These are phyloP conservation scores for Hybos culiciformis DNA, from an alignment of 2,888 invertebrate genomes.

Conservation along the genomic window DNA sequence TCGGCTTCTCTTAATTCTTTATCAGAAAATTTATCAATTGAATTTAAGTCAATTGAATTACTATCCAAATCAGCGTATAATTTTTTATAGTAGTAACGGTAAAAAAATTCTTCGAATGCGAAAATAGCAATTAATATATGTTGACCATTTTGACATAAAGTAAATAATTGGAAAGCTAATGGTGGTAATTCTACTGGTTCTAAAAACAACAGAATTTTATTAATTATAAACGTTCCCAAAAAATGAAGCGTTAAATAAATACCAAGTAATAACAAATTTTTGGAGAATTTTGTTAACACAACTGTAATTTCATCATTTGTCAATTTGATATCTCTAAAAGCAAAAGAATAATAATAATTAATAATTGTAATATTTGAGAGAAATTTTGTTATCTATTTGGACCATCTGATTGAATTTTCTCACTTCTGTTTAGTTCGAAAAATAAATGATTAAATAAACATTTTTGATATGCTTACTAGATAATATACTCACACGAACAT, in stretches of 20 bases:
- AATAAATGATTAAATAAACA: slow-evolving; percentile 3
- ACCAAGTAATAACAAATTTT: no score
- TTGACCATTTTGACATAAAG: slow-evolving; percentile 36
- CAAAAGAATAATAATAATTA: neutral
- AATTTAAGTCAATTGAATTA: slow-evolving; percentile 31
- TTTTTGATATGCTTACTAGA: neutral
- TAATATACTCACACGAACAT: slow-evolving; percentile 43
- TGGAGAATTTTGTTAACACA: slow-evolving; percentile 42
- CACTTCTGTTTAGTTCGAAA: slow-evolving; percentile 4
- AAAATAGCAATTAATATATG: slow-evolving; percentile 36
- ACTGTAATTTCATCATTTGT: slow-evolving; percentile 39
- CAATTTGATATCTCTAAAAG: slow-evolving; percentile 39
- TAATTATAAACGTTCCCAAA: no score
- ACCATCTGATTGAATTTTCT: neutral
- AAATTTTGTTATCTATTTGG: neutral
- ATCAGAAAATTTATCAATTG: slow-evolving; percentile 33
- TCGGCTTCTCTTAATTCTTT: slow-evolving; percentile 44
- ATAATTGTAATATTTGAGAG: neutral
- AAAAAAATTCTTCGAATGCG: slow-evolving; percentile 39
- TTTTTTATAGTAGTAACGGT: slow-evolving; percentile 33
- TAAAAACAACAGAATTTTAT: slow-evolving; percentile 37
- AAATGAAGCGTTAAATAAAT: no score
- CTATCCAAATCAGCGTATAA: slow-evolving; percentile 29
- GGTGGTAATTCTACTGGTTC: slow-evolving; percentile 47
- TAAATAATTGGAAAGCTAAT: slow-evolving; percentile 46